Percentiles rank a stretch among this genome's conserved stretches.
These are phyloP conservation scores for Popillia japonica DNA, from an alignment of 1,140 invertebrate genomes.

Conservation along the genomic window DNA sequence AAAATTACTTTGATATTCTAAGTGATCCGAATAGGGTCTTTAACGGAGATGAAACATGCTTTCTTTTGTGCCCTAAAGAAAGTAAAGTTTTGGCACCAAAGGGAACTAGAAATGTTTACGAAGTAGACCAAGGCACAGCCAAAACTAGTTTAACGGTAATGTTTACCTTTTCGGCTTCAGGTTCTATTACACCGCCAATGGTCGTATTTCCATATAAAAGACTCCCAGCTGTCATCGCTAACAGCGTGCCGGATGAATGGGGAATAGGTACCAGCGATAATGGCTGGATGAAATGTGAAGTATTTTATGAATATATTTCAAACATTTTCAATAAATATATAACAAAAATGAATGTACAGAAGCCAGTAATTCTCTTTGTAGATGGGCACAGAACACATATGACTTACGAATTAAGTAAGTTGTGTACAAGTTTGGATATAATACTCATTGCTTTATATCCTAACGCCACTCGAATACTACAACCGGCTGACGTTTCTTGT, in stretches of 20 bases:
- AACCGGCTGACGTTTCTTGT: conserved; percentile 57
- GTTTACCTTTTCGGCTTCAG: conserved; percentile 49
- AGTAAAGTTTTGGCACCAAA: conserved; percentile 50
- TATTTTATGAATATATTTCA: conserved; percentile 58
- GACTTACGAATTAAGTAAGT: conserved; percentile 47
- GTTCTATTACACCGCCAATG: conserved; percentile 47
- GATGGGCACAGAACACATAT: too few relatives aligned
- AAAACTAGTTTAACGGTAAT: conserved; percentile 53
- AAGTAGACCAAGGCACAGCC: conserved; percentile 47
- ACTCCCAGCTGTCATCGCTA: conserved; percentile 48
- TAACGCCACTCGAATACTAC: conserved; percentile 43
- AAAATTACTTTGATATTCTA: conserved; percentile 51
- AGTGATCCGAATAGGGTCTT: conserved; percentile 49
- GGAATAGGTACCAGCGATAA: conserved; percentile 54
- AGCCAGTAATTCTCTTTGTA: conserved; percentile 45
- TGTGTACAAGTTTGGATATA: conserved; percentile 45
- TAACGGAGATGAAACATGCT: conserved; percentile 56
- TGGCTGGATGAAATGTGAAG: conserved; percentile 58
- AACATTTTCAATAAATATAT: conserved; percentile 56
- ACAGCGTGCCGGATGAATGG: conserved; percentile 54
- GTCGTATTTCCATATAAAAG: conserved; percentile 51
- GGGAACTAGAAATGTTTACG: conserved; percentile 49
- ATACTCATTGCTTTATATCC: conserved; percentile 37
- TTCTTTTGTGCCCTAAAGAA: conserved; percentile 52
- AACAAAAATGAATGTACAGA: conserved; percentile 42